Conservation (phyloP, 2,113 vertebrate species). For the Speoplatyrhinus poulsoni region DNA sequence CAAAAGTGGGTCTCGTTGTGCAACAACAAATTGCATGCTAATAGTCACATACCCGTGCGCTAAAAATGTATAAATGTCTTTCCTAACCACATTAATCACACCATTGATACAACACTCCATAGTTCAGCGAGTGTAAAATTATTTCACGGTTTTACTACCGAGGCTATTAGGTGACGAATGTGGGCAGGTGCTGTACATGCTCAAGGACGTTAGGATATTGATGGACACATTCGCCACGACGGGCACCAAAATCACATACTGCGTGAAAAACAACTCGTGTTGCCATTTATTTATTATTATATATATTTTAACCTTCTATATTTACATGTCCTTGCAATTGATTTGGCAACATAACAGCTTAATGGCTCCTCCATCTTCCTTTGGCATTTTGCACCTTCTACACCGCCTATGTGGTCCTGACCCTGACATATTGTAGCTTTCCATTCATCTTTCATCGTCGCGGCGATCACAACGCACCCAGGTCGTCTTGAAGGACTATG, state of each 20-base stretch:
- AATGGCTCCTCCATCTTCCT: conserved; percentile 20
- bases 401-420: conserved; percentile 17
- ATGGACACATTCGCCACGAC: neutral
- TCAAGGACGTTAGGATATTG: neutral
- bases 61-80: conserved; percentile 3
- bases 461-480: conserved; percentile 24
- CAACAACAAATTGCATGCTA: conserved; percentile 15
- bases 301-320: neutral
- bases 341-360: neutral
- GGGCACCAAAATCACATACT: too few relatives aligned
- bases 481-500: conserved; percentile 22
- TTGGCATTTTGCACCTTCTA: conserved; percentile 29
- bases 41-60: conserved; percentile 1
- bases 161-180: conserved; percentile 43
- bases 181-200: conserved; percentile 16
- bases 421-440: conserved; percentile 27
- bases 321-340: neutral
- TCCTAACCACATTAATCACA: neutral
- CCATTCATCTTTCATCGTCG: conserved; percentile 49
- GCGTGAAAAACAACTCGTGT: too few relatives aligned
- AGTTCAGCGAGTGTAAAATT: conserved; percentile 34
- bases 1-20: conserved; percentile 3
- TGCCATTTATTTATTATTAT: too few relatives aligned
- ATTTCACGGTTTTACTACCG: conserved; percentile 27
- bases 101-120: conserved; percentile 14